Evolutionary conservation across 2,888 invertebrate genomes (phyloP).

Genomic region (Volucella inanis): DNA sequence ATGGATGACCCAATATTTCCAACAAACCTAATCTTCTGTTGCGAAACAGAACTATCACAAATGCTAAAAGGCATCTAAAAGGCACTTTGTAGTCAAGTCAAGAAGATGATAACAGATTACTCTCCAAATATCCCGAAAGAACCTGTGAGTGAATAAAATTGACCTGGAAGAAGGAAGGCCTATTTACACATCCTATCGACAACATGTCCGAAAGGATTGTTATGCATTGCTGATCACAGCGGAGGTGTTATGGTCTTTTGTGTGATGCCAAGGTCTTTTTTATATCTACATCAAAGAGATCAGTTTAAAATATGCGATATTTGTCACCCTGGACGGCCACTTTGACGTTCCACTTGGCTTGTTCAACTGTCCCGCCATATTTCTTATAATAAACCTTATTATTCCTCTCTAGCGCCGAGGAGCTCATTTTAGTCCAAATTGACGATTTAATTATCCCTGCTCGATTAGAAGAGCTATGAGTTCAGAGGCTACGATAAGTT

Average conservation of each 20-base stretch:
- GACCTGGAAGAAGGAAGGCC: conserved; percentile 29
- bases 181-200: too few species aligned
- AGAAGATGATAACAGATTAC: conserved; percentile 63
- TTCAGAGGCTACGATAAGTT: conserved; percentile 14
- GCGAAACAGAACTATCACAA: conserved; percentile 12
- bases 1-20: conserved; percentile 11
- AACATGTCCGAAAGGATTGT: conserved; percentile 14
- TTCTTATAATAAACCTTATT: conserved; percentile 75
- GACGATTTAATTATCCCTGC: conserved; percentile 44
- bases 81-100: conserved; percentile 2
- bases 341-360: conserved; percentile 76
- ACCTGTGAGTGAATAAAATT: conserved; percentile 24
- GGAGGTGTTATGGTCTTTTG: conserved; percentile 27
- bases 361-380: conserved; percentile 79
- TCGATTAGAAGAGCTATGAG: conserved; percentile 10
- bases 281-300: too few species aligned
- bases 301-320: too few species aligned
- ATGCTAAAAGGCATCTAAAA: conserved; percentile 20
- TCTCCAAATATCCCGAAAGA: conserved; percentile 77
- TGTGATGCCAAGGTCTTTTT: too few species aligned
- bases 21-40: conserved; percentile 22
- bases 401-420: conserved; percentile 35
- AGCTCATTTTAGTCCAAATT: conserved; percentile 24
- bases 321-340: too few species aligned
- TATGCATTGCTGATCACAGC: conserved; percentile 48